Evolutionary conservation across 2,888 invertebrate genomes (phyloP).

Genomic region (Lobophora halterata): DNA sequence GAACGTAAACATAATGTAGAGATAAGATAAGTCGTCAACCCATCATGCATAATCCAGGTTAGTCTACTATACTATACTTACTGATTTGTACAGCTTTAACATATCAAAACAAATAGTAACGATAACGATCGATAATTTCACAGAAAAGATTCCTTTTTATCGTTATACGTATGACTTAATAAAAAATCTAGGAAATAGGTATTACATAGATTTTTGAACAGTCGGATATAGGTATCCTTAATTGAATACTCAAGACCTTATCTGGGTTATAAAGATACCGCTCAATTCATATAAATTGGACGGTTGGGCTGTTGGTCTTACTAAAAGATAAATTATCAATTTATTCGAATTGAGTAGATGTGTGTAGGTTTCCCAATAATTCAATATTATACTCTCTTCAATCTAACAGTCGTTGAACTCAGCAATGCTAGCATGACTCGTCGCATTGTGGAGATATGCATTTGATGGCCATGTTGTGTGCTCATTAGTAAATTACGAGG

Average conservation of each 20-base stretch:
- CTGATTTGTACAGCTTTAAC: neutral
- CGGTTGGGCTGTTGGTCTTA: slow-evolving; percentile 1
- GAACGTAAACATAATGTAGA: too few relatives aligned
- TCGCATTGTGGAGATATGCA: slow-evolving; percentile 21
- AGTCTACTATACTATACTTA: neutral
- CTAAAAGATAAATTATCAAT: slow-evolving; percentile 1
- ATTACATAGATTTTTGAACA: too few relatives aligned
- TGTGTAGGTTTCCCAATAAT: too few relatives aligned
- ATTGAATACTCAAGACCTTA: too few relatives aligned
- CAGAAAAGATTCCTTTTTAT: neutral
- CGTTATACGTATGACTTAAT: too few relatives aligned
- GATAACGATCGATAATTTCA: neutral
- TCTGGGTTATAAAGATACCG: slow-evolving; percentile 5
- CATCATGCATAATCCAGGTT: too few relatives aligned
- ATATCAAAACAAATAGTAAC: neutral
- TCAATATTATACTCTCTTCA: too few relatives aligned
- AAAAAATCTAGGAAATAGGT: too few relatives aligned
- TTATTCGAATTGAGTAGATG: too few relatives aligned
- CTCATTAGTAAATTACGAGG: slow-evolving; percentile 22
- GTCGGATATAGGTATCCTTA: too few relatives aligned
- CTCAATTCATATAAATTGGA: slow-evolving; percentile 7
- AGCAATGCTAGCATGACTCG: slow-evolving; percentile 34
- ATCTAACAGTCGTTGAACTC: slow-evolving; percentile 42
- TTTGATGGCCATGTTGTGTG: slow-evolving; percentile 24
- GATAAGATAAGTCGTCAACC: too few relatives aligned